Evolutionary conservation across 1,140 invertebrate species (phyloP).

Genomic region (Drosophila simulans): DNA sequence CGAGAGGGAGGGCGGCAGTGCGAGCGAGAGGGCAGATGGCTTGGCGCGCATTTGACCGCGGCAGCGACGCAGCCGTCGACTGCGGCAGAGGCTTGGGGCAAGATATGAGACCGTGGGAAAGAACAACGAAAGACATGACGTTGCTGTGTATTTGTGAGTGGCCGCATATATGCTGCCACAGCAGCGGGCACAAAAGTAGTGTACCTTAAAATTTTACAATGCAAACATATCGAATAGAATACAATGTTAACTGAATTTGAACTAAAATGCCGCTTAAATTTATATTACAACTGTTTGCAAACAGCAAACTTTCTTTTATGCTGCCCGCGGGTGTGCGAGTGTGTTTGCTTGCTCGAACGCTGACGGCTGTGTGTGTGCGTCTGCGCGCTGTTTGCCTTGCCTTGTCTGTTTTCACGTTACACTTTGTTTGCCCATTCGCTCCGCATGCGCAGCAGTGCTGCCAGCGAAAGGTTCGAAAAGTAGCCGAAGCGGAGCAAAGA

Average conservation of each 20-base stretch:
- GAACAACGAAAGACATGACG: slow-evolving; percentile 84
- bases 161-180: slow-evolving; percentile 29
- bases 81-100: slow-evolving; percentile 49
- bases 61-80: slow-evolving; percentile 4
- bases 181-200: background rate
- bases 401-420: slow-evolving; percentile 73
- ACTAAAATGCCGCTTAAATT: too few relatives aligned
- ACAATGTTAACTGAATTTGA: too few relatives aligned
- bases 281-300: too few relatives aligned
- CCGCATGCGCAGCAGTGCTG: slow-evolving; percentile 68
- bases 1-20: slow-evolving; percentile 1
- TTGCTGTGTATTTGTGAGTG: slow-evolving; percentile 42
- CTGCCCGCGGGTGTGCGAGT: slow-evolving; percentile 34
- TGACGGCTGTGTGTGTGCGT: slow-evolving; percentile 12
- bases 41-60: slow-evolving; percentile 72
- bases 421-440: slow-evolving; percentile 81
- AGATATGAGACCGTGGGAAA: slow-evolving; percentile 85
- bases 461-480: background rate
- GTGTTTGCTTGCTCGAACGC: slow-evolving; percentile 6
- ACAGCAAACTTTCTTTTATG: background rate
- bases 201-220: background rate
- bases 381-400: slow-evolving; percentile 52
- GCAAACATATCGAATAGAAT: too few relatives aligned
- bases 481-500: background rate
- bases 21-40: slow-evolving; percentile 23